Conservation (phyloP, 2,888 invertebrate species). For the Drosophila nr. perissopoda region DNA sequence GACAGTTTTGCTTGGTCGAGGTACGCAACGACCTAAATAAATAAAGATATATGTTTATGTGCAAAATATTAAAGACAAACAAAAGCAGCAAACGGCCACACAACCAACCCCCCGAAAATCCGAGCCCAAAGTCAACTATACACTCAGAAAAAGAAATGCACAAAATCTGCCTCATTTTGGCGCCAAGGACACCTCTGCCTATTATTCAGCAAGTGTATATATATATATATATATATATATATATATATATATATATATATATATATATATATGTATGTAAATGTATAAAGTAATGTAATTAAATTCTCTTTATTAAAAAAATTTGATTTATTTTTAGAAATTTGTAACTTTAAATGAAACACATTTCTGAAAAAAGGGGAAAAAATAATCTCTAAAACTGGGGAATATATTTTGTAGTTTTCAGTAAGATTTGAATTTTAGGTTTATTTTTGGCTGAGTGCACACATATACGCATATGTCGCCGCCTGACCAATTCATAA, state of each 20-base stretch:
- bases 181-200: neutral
- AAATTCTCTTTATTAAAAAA: neutral
- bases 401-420: neutral
- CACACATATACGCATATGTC: slow-evolving; percentile 51
- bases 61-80: slow-evolving; percentile 83
- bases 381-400: neutral
- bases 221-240: too few species aligned
- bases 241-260: too few species aligned
- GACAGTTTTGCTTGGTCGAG: slow-evolving; percentile 48
- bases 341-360: too few species aligned
- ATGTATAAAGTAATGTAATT: neutral
- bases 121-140: neutral
- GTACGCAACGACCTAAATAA: slow-evolving; percentile 79
- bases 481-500: slow-evolving; percentile 79
- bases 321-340: too few species aligned
- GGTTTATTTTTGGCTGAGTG: neutral
- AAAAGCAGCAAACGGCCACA: slow-evolving; percentile 42
- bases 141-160: neutral
- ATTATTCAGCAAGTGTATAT: neutral
- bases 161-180: neutral
- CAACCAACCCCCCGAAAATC: neutral
- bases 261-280: too few species aligned
- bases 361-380: neutral
- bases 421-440: neutral
- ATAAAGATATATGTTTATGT: slow-evolving; percentile 84